Conservation (phyloP, 2,113 vertebrate genomes). For the Gambusia holbrooki region DNA sequence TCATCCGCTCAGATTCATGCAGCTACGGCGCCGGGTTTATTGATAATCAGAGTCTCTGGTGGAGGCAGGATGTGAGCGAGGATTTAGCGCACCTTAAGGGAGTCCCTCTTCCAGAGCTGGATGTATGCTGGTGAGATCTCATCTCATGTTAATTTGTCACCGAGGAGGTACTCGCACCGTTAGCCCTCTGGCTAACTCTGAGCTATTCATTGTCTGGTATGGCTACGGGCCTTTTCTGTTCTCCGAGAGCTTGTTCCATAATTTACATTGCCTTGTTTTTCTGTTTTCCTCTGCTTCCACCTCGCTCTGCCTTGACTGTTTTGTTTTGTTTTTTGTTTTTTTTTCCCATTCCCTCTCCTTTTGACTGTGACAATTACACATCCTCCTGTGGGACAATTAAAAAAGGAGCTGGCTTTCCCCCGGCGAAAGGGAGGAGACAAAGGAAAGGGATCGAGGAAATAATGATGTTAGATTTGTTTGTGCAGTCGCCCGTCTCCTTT, state of each 20-base stretch:
- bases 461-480: slow-evolving; percentile 65
- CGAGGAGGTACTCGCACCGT: slow-evolving; percentile 34
- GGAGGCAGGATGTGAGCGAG: slow-evolving; percentile 49
- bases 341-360: slow-evolving; percentile 3
- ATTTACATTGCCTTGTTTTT: slow-evolving; percentile 56
- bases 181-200: slow-evolving; percentile 55
- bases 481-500: slow-evolving; percentile 53
- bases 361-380: slow-evolving; percentile 63
- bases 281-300: slow-evolving; percentile 10
- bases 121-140: slow-evolving; percentile 66
- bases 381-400: slow-evolving; percentile 79
- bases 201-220: slow-evolving; percentile 36
- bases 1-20: slow-evolving; percentile 46
- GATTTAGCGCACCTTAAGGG: slow-evolving; percentile 71
- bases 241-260: slow-evolving; percentile 42
- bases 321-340: slow-evolving; percentile 12
- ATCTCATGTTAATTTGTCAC: slow-evolving; percentile 73
- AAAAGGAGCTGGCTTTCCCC: slow-evolving; percentile 58
- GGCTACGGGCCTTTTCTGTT: slow-evolving; percentile 41
- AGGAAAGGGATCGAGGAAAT: slow-evolving; percentile 43
- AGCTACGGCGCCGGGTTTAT: slow-evolving; percentile 55
- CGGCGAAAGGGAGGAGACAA: not conserved
- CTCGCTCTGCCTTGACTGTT: slow-evolving; percentile 15
- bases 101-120: slow-evolving; percentile 46
- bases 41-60: slow-evolving; percentile 59